Percentiles rank a stretch among this genome's conserved stretches.
Evolutionary conservation across 2,888 invertebrate genomes (phyloP).

Genomic region (Harpalus rubripes): DNA sequence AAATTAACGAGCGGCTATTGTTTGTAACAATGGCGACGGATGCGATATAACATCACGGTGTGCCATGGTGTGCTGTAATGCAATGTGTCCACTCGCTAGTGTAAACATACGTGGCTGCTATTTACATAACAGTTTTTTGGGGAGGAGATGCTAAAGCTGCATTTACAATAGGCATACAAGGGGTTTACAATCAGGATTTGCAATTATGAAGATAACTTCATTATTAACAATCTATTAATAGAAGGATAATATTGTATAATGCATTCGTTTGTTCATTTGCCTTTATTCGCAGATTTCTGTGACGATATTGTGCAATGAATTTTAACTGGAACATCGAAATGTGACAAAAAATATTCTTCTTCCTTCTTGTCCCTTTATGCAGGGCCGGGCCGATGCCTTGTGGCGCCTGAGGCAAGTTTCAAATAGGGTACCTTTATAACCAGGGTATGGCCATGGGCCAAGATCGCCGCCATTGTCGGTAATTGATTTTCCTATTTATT

Average conservation of each 20-base stretch:
- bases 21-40: slow-evolving; percentile 53
- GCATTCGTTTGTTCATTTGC: too few relatives aligned
- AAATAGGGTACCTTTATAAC: too few relatives aligned
- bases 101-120: slow-evolving; percentile 49
- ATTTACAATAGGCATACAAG: not conserved
- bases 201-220: not conserved
- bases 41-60: slow-evolving; percentile 34
- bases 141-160: slow-evolving; percentile 1
- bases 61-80: slow-evolving; percentile 9
- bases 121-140: slow-evolving; percentile 63
- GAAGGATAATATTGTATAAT: not conserved
- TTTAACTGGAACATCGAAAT: too few relatives aligned
- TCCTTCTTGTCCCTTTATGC: too few relatives aligned
- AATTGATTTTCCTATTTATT: too few relatives aligned
- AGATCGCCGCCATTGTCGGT: too few relatives aligned
- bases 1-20: slow-evolving; percentile 63
- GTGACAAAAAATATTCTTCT: too few relatives aligned
- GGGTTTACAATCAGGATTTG: not conserved
- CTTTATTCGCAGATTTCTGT: too few relatives aligned
- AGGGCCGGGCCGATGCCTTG: too few relatives aligned
- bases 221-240: not conserved
- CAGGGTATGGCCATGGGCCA: too few relatives aligned
- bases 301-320: too few relatives aligned
- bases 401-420: too few relatives aligned
- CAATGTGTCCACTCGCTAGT: slow-evolving; percentile 26